Conservation (phyloP, 2,797 vertebrate species). For the Dicrostonyx torquatus region DNA sequence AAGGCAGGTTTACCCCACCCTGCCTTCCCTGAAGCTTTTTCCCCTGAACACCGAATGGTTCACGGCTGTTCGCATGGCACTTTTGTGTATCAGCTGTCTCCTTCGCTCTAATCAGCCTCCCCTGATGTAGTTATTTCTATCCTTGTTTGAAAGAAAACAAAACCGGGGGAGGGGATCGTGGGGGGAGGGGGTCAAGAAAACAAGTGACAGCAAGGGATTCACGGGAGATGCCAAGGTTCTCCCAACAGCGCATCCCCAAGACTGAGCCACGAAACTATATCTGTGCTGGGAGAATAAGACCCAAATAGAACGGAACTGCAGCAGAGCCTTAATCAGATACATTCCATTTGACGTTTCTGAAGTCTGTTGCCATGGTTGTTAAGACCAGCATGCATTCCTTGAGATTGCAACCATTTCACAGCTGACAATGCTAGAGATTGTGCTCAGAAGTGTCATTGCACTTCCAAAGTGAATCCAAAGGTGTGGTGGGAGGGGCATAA, state of each 20-base stretch:
- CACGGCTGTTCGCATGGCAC: neutral
- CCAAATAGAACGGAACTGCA: conserved; percentile 56
- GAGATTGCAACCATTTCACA: conserved; percentile 74
- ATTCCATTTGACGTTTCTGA: conserved; percentile 73
- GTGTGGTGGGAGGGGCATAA: neutral
- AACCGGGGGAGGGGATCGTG: neutral
- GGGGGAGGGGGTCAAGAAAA: neutral
- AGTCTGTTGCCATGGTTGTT: conserved; percentile 78
- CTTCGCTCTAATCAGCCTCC: neutral
- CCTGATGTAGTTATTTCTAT: neutral
- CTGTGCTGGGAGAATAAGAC: conserved; percentile 16
- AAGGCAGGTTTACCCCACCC: conserved; percentile 3
- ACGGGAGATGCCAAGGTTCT: neutral
- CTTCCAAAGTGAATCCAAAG: conserved; percentile 11
- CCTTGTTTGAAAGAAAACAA: conserved; percentile 42
- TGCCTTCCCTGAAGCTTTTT: neutral
- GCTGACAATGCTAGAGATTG: conserved; percentile 75
- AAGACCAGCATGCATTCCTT: conserved; percentile 77
- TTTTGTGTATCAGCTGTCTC: conserved; percentile 24
- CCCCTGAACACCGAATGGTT: neutral
- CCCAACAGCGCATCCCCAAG: neutral
- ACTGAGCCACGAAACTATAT: conserved; percentile 2
- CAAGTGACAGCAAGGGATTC: neutral
- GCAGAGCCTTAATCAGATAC: conserved; percentile 72
- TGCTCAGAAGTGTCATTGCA: conserved; percentile 57